Base-by-base conservation (phyloP, 2,888 invertebrate species). In the Nowickia ferox region DNA sequence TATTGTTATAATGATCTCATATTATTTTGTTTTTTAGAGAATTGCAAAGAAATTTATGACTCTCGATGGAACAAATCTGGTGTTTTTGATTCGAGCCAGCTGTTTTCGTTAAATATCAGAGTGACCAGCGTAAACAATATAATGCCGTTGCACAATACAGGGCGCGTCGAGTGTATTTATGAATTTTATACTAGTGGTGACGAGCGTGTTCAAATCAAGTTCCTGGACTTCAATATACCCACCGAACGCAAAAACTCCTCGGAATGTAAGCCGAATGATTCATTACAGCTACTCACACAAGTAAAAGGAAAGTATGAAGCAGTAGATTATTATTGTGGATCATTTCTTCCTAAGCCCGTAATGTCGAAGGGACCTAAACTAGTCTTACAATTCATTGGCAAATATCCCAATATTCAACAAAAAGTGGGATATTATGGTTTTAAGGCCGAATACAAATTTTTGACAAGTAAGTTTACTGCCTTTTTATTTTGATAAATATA, bases 341-440 rank as follows among this genome's bases (percentile, higher is more conserved):
- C 95, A 87, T 90, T 89, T 63, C 93, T 96, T 74, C 98, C 98
- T 1, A 96, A 96, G 88, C 97, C 97, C 80, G 94, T 98, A 87
- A 98, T 99, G 98, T 98, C 98, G 82, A 97, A 96, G 91, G 97
- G 97, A 57, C 96, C 97, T 69, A 95, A 96, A 90, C 94, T 99
- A 90, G 95, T 96, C 91, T 93, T 99, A 80, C 97, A 98, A 93
- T 98, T 98, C 92, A 94, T 95, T 84, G 97, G 97, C 66, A 94
- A 95, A 72, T 89, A 90, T 87, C 91, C 91, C 0, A 78, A 66
- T 22, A 88, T 87, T 83, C 96, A 96, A n/a, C 96, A 96, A 40
- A 95, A 96, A 84, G 88, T 90, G 89, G 95, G 96, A 89, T 95
- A 96, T 68, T 95, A 96, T 90, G 98, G 98, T 86, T 98, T 98